Base-by-base conservation (phyloP, 2,797 vertebrate species). In the Coccyzus lansbergi region DNA sequence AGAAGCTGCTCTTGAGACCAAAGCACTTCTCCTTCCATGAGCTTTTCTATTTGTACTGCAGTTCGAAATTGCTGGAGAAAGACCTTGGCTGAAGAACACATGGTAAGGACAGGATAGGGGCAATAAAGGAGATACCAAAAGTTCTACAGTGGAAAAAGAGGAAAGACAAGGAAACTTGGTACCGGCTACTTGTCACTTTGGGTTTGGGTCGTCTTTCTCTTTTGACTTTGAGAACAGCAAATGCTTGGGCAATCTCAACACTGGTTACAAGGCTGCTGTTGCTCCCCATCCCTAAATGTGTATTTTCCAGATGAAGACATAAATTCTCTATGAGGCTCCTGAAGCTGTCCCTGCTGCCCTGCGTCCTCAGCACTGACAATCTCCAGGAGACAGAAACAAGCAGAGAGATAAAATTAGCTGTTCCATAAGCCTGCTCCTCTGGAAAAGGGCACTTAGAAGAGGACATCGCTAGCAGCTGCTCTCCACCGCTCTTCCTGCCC, bases 11-110 rank as follows among this genome's bases (percentile, higher is more conserved):
- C 94, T 88, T 63, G 90, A 96, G 88, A 91, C 90, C 7, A 20
- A 51, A 36, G 86, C 83, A 91, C 92, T 96, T 95, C 93, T 92
- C 74, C 84, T 97, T 97, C 95, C 95, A 97, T 9, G 10, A 91
- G 80, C 70, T 83, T 56, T 94, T 93, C 86, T 94, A 67, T 74
- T 92, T 95, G 90, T 82, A 74, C 79, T 88, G 90, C 79, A 71
- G 92, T 62, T 92, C 28, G 3, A 92, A 91, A 91, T 18, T 92
- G 68, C 83, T 96, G 92, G 77, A 96, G 77, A 65, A 94, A 72
- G 93, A 90, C 88, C 69, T 91, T 58, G 68, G 78, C 36, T 90
- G 74, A 89, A 91, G 88, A 85, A 75, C 53, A 63, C 24, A 77
- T 90, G 86, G 81, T 86, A 90, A 85, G 71, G 60, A 83, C 9